Evolutionary conservation across 2,113 vertebrate genomes (phyloP).

Genomic region (Lophius piscatorius): DNA sequence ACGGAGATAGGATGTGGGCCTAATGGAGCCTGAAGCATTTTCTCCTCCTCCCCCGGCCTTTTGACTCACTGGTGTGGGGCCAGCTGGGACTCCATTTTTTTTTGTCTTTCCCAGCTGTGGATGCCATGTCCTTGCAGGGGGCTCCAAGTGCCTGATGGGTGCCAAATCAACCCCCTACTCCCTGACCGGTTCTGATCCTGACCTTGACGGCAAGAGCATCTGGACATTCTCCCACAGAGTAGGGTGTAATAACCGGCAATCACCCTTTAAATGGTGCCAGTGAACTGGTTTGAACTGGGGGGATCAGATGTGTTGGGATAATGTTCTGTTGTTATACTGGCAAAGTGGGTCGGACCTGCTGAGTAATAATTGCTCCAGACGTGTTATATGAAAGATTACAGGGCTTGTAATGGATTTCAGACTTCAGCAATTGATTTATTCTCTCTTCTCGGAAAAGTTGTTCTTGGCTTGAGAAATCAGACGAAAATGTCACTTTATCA

Average conservation of each 20-base stretch:
- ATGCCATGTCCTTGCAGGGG: conserved; percentile 55
- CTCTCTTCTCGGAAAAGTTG: conserved; percentile 1
- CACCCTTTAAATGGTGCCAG: conserved; percentile 54
- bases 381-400: conserved; percentile 33
- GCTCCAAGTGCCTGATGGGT: conserved; percentile 47
- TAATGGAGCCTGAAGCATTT: conserved; percentile 70
- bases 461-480: conserved; percentile 5
- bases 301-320: conserved; percentile 16
- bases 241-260: conserved; percentile 55
- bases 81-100: conserved; percentile 75
- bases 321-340: conserved; percentile 35
- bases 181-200: conserved; percentile 27
- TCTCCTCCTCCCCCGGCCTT: conserved; percentile 47
- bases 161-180: conserved; percentile 14
- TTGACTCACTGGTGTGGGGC: conserved; percentile 42
- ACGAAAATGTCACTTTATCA: no score
- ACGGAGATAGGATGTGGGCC: conserved; percentile 49
- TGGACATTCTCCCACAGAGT: conserved; percentile 44
- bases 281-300: conserved; percentile 48
- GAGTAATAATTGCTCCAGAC: conserved; percentile 31
- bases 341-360: conserved; percentile 17
- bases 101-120: conserved; percentile 65
- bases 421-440: conserved; percentile 15
- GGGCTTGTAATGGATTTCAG: conserved; percentile 13
- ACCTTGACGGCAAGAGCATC: conserved; percentile 70